These are phyloP conservation scores for Rousettus madagascariensis DNA, from an alignment of 2,797 vertebrate genomes.

Conservation along the genomic window DNA sequence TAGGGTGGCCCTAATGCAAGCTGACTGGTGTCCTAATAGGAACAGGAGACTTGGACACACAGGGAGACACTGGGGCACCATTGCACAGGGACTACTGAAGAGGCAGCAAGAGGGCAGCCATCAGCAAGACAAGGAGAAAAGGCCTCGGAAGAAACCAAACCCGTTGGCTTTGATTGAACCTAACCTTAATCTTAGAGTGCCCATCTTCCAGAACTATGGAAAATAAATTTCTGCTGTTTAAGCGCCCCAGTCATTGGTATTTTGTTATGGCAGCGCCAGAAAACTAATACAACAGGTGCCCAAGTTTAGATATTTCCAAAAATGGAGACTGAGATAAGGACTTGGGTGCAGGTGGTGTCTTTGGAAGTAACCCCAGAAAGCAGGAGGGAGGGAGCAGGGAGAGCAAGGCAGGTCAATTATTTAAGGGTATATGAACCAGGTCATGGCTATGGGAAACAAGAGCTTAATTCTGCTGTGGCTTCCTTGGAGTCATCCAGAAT, in stretches of 20 bases:
- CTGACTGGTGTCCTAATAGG: neutral
- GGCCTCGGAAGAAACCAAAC: neutral
- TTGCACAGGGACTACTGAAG: accelerated
- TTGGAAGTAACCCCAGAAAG: neutral
- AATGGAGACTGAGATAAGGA: neutral
- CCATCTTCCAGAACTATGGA: neutral
- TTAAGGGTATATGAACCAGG: neutral
- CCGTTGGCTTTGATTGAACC: neutral
- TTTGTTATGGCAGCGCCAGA: neutral
- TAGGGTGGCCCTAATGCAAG: neutral
- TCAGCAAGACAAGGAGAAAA: neutral
- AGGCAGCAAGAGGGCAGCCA: neutral
- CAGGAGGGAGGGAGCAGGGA: neutral
- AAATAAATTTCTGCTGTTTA: neutral
- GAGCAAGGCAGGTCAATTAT: neutral
- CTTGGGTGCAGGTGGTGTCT: neutral
- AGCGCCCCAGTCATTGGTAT: neutral
- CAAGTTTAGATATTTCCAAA: neutral
- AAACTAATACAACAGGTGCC: neutral
- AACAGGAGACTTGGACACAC: neutral
- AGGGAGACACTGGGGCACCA: neutral
- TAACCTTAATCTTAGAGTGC: neutral
- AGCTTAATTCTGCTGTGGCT: neutral
- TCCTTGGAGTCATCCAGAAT: neutral
- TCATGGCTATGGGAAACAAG: neutral